Evolutionary conservation across 2,888 invertebrate genomes (phyloP).

Genomic region (Lymantria dispar): DNA sequence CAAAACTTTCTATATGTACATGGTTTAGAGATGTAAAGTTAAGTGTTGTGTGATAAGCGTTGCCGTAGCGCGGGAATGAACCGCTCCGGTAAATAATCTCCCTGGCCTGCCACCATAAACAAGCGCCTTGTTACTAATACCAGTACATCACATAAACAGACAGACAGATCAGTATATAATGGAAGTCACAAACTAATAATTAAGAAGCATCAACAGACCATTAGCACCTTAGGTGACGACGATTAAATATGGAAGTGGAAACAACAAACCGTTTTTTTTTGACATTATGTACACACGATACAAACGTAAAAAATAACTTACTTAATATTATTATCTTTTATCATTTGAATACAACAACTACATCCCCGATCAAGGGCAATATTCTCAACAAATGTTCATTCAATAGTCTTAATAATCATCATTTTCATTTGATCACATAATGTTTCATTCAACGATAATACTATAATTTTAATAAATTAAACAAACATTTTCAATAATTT

Average conservation of each 20-base stretch:
- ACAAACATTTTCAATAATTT: slow-evolving; percentile 63
- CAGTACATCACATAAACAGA: slow-evolving; percentile 32
- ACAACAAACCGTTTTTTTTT: slow-evolving; percentile 67
- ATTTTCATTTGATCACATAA: slow-evolving; percentile 77
- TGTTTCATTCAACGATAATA: slow-evolving; percentile 80
- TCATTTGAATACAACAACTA: slow-evolving; percentile 82
- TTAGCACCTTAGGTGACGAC: slow-evolving; percentile 79
- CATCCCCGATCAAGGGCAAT: slow-evolving; percentile 74
- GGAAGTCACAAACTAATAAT: slow-evolving; percentile 52
- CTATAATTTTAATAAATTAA: slow-evolving; percentile 64
- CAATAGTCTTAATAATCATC: slow-evolving; percentile 79
- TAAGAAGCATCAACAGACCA: slow-evolving; percentile 79
- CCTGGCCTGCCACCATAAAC: slow-evolving; percentile 13
- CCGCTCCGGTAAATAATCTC: slow-evolving; percentile 6
- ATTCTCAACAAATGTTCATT: slow-evolving; percentile 78
- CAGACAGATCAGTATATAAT: slow-evolving; percentile 39
- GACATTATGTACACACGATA: slow-evolving; percentile 77
- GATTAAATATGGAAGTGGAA: slow-evolving; percentile 69
- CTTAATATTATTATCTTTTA: slow-evolving; percentile 80
- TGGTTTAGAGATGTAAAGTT: too few species aligned
- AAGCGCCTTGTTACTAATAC: slow-evolving; percentile 6
- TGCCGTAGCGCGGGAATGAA: slow-evolving; percentile 13
- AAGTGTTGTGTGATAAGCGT: slow-evolving; percentile 4
- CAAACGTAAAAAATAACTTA: slow-evolving; percentile 83
- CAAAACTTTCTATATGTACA: too few species aligned